A percentile compares a stretch with the other conserved stretches of the same genome.
These are phyloP conservation scores for Scolopax mira DNA, from an alignment of 2,113 vertebrate genomes.

Conservation along the genomic window DNA sequence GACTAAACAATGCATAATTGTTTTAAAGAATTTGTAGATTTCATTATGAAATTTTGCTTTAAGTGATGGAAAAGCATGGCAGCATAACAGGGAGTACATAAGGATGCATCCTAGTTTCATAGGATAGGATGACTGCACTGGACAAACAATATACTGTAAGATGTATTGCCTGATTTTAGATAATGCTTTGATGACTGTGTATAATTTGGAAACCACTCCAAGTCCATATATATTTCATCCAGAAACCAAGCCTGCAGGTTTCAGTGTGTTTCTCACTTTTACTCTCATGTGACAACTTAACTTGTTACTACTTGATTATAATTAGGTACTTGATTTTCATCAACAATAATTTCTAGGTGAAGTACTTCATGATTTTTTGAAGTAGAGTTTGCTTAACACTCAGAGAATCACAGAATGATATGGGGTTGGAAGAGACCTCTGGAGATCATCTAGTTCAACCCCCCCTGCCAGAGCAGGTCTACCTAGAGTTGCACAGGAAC, in stretches of 20 bases:
- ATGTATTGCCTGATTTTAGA: background rate
- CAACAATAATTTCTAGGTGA: constrained; percentile 48
- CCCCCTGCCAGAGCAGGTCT: too few relatives aligned
- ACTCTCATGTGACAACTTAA: constrained; percentile 26
- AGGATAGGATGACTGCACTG: background rate
- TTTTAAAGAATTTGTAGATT: background rate
- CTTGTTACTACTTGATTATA: constrained; percentile 64
- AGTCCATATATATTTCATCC: background rate
- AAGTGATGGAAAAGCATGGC: background rate
- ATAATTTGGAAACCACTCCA: background rate
- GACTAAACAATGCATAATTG: background rate
- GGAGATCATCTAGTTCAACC: too few relatives aligned
- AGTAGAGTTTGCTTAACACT: constrained; percentile 2
- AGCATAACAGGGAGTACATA: background rate
- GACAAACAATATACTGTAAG: background rate
- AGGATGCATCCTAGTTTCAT: background rate
- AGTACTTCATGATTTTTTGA: constrained; percentile 16
- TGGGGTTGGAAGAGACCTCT: too few relatives aligned
- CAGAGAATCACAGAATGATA: too few relatives aligned
- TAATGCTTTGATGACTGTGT: constrained; percentile 15
- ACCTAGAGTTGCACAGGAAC: too few relatives aligned
- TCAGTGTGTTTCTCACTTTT: constrained; percentile 7
- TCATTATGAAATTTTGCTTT: background rate
- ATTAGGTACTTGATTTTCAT: constrained; percentile 63
- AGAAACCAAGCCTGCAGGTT: constrained; percentile 19